Conservation (phyloP, 2,113 vertebrate species). For the Pteronura brasiliensis region DNA sequence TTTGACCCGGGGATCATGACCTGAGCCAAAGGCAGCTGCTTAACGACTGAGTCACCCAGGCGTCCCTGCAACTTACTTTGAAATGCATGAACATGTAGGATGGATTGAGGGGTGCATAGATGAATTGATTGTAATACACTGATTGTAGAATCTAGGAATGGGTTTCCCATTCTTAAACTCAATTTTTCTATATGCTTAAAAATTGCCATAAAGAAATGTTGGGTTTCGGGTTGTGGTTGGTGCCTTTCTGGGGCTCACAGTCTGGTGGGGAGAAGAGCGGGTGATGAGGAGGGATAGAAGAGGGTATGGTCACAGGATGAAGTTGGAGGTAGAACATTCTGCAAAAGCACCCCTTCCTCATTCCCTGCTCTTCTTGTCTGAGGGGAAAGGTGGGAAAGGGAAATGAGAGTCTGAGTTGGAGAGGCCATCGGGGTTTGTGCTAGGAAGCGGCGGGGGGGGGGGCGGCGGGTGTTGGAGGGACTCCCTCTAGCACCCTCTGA, state of each 20-base stretch:
- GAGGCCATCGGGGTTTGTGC: neutral
- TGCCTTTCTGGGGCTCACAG: neutral
- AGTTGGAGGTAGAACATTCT: neutral
- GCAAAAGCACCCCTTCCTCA: neutral
- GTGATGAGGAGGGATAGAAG: neutral
- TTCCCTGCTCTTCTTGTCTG: neutral
- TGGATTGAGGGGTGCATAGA: neutral
- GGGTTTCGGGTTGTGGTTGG: neutral
- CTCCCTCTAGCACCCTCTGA: too few relatives aligned
- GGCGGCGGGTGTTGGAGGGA: too few relatives aligned
- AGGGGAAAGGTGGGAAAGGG: neutral
- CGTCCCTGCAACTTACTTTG: neutral
- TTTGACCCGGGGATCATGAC: neutral
- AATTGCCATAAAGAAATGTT: neutral
- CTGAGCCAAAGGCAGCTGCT: too few relatives aligned
- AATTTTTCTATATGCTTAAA: neutral
- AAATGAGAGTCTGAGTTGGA: neutral
- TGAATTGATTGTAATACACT: too few relatives aligned
- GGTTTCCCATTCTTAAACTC: neutral
- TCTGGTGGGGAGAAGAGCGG: neutral
- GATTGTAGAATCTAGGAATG: neutral
- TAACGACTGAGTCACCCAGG: too few relatives aligned
- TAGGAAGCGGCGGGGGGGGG: too few relatives aligned
- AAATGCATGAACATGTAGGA: neutral
- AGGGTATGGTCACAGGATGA: neutral